Evolutionary conservation across 2,113 vertebrate genomes (phyloP).

Genomic region (Scophthalmus maximus): DNA sequence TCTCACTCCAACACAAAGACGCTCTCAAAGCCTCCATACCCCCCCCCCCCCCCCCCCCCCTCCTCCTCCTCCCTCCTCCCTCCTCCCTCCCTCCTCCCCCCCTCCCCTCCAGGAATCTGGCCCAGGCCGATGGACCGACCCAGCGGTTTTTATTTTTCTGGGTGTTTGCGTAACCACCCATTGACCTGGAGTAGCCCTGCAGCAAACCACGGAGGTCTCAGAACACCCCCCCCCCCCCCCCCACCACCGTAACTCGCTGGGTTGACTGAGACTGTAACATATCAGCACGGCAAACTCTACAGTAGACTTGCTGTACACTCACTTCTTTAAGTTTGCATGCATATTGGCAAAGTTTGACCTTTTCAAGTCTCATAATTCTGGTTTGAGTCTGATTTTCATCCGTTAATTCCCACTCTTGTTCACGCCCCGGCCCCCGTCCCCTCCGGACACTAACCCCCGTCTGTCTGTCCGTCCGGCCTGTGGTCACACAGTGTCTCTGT

Average conservation of each 20-base stretch:
- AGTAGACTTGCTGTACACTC: too few relatives aligned
- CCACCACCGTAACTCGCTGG: conserved; percentile 14
- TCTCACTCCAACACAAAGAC: conserved; percentile 75
- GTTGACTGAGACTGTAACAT: conserved; percentile 23
- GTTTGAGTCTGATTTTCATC: too few relatives aligned
- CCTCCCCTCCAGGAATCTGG: conserved; percentile 58
- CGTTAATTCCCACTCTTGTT: neutral
- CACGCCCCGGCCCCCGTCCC: neutral
- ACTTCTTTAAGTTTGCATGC: too few relatives aligned
- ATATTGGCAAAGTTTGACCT: too few relatives aligned
- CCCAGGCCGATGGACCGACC: conserved; percentile 29
- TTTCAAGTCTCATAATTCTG: too few relatives aligned
- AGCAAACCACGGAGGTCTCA: conserved; percentile 23
- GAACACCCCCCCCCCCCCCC: too few relatives aligned
- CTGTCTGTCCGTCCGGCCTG: conserved; percentile 55
- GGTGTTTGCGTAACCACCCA: conserved; percentile 64
- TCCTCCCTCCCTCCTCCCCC: conserved; percentile 30
- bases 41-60: conserved; percentile 48
- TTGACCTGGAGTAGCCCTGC: conserved; percentile 59
- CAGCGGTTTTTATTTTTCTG: conserved; percentile 32
- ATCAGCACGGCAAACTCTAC: neutral
- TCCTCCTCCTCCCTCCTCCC: neutral
- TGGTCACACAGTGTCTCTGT: conserved; percentile 78
- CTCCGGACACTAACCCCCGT: conserved; percentile 47
- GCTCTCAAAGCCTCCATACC: conserved; percentile 61